Evolutionary conservation across 2,888 invertebrate species (phyloP).

Genomic region (Pterostichus niger): DNA sequence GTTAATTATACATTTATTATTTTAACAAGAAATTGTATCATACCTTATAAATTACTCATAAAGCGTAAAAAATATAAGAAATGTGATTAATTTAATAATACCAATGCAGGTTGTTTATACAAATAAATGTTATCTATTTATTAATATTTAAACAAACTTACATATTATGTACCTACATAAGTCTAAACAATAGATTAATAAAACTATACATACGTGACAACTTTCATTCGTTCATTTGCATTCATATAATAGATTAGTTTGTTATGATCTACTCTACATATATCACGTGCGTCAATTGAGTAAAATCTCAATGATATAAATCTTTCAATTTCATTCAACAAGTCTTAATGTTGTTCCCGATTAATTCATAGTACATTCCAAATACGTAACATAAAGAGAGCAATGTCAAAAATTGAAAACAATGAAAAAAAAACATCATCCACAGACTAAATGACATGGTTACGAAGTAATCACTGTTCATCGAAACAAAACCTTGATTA

Average conservation of each 20-base stretch:
- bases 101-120: too few species aligned
- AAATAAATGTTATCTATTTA: too few species aligned
- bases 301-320: slow-evolving; percentile 30
- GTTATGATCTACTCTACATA: slow-evolving; percentile 33
- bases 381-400: neutral
- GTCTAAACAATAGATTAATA: too few species aligned
- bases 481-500: slow-evolving; percentile 35
- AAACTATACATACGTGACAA: slow-evolving; percentile 14
- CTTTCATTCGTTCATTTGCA: slow-evolving; percentile 16
- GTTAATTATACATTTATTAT: too few species aligned
- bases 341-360: neutral
- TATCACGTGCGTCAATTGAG: slow-evolving; percentile 19
- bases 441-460: neutral
- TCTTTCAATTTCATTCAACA: slow-evolving; percentile 34
- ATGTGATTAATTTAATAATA: too few species aligned
- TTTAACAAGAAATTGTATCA: too few species aligned
- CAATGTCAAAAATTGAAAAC: neutral
- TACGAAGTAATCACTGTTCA: neutral
- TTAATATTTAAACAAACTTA: too few species aligned
- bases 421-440: too few species aligned
- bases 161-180: too few species aligned
- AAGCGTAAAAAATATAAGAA: too few species aligned
- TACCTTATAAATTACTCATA: too few species aligned
- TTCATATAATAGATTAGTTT: slow-evolving; percentile 30
- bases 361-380: too few species aligned